phyloP scores from a whole-genome alignment of 2,797 vertebrate species.

The Ibycter americanus region DNA sequence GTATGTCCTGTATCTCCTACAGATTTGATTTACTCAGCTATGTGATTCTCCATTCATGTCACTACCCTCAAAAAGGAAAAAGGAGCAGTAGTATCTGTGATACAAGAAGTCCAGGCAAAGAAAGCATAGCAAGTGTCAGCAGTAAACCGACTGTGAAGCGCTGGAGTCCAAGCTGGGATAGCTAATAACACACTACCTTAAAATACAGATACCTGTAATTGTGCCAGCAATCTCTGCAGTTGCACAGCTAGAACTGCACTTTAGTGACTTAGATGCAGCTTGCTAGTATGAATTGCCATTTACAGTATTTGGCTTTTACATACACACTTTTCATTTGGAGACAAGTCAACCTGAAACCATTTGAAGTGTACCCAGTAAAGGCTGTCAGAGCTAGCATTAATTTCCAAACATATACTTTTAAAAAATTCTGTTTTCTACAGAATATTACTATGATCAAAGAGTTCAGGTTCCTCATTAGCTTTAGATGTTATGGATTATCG shows the following conservation, averaged over 20 bases:
- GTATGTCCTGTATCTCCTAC: background rate
- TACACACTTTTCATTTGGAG: background rate
- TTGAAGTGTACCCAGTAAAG: background rate
- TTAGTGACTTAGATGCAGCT: background rate
- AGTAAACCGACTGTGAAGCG: background rate
- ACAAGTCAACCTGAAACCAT: background rate
- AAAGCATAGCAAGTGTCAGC: background rate
- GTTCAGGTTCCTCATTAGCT: background rate
- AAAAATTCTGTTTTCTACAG: background rate
- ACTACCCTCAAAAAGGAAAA: background rate
- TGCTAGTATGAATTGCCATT: background rate
- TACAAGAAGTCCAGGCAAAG: background rate
- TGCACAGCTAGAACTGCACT: constrained; percentile 4
- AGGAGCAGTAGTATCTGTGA: background rate
- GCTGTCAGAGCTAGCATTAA: background rate
- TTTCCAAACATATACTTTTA: background rate
- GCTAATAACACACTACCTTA: background rate
- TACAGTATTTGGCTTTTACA: background rate
- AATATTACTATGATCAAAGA: background rate
- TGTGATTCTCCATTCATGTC: constrained; percentile 9
- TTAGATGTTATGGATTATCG: background rate
- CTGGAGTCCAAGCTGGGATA: background rate
- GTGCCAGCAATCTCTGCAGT: background rate
- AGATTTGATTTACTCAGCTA: constrained; percentile 23
- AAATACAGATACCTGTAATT: background rate